A percentile compares a stretch with the other conserved stretches of the same genome.
Evolutionary conservation across 2,888 invertebrate genomes (phyloP).

Genomic region (Phaedon cochleariae): DNA sequence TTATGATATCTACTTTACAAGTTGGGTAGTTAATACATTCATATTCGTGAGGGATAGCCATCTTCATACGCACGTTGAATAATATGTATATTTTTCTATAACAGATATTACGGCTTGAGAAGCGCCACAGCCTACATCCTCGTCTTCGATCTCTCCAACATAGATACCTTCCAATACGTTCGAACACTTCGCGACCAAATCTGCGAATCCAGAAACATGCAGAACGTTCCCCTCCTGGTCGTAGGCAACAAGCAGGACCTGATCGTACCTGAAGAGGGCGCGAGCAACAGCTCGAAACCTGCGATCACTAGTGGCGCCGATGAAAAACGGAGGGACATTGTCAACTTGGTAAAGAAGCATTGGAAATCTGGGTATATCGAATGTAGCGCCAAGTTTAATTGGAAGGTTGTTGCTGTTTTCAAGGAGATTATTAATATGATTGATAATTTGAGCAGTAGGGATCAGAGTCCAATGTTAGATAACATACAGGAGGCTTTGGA

Average conservation of each 20-base stretch:
- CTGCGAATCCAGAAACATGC: constrained; percentile 89
- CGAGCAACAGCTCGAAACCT: constrained; percentile 40
- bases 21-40: neutral
- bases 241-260: constrained; percentile 94
- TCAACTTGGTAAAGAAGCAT: constrained; percentile 90
- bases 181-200: constrained; percentile 89
- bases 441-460: constrained; percentile 69
- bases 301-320: constrained; percentile 54
- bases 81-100: too few relatives aligned
- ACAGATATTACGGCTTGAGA: constrained; percentile 76
- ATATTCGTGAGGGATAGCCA: constrained; percentile 40
- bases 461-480: constrained; percentile 63
- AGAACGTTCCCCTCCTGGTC: constrained; percentile 85
- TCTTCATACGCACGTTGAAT: too few relatives aligned
- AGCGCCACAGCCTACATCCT: constrained; percentile 91
- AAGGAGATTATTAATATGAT: constrained; percentile 83
- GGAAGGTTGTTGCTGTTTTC: constrained; percentile 85
- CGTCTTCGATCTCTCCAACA: constrained; percentile 92
- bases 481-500: constrained; percentile 69
- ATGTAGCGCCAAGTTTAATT: constrained; percentile 94
- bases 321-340: constrained; percentile 79
- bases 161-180: constrained; percentile 90
- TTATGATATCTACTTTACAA: too few relatives aligned
- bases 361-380: constrained; percentile 96
- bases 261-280: constrained; percentile 65